Evolutionary conservation across 2,797 vertebrate species (phyloP).

Genomic region (Dendrocincla fuliginosa): DNA sequence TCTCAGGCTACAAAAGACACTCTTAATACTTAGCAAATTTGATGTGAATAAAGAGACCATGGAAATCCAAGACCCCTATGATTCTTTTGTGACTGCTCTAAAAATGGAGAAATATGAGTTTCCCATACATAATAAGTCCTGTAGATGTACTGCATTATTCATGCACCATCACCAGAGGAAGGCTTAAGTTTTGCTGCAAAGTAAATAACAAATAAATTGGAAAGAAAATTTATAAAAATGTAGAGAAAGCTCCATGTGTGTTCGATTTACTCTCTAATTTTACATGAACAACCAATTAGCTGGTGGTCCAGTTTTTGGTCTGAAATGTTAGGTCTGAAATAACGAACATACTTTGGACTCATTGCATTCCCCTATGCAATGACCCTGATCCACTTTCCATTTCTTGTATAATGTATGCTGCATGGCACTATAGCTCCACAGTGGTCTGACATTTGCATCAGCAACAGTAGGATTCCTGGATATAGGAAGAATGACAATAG

Average conservation of each 20-base stretch:
- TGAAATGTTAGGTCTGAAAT: conserved; percentile 49
- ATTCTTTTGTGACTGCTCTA: neutral
- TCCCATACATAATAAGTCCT: neutral
- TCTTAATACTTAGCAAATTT: neutral
- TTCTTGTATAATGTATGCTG: conserved; percentile 55
- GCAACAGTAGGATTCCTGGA: conserved; percentile 63
- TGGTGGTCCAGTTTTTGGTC: neutral
- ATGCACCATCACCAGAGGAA: neutral
- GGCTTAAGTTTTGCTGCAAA: neutral
- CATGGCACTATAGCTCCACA: conserved; percentile 59
- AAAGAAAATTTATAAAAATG: neutral
- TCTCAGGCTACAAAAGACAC: neutral
- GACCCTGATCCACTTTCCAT: conserved; percentile 49
- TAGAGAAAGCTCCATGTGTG: neutral
- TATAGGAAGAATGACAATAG: conserved; percentile 74
- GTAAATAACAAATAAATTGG: neutral
- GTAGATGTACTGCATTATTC: neutral
- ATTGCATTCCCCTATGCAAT: conserved; percentile 51
- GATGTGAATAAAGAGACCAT: neutral
- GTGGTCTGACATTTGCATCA: conserved; percentile 71
- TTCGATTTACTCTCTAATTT: neutral
- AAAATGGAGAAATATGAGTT: neutral
- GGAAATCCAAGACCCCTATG: neutral
- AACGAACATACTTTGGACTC: conserved; percentile 46
- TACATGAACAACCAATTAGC: neutral